A percentile compares a stretch with the other conserved stretches of the same genome.
phyloP scores from a whole-genome alignment of 2,113 vertebrate genomes.

The Sylvilagus bachmani region DNA sequence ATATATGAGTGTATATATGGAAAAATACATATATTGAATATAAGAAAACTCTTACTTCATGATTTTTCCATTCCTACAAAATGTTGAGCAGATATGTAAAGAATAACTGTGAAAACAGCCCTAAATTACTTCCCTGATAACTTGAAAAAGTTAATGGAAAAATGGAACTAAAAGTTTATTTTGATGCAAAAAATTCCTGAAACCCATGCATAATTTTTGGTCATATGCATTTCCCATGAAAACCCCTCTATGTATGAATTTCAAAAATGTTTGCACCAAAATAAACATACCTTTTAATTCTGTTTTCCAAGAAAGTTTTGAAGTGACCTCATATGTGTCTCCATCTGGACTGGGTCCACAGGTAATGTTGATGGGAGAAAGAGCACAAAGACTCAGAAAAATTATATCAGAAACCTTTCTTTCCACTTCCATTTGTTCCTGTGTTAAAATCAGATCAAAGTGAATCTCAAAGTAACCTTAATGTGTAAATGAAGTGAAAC shows the following conservation, averaged over 20 bases:
- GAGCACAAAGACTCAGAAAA: conserved; percentile 9
- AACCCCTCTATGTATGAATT: too few species aligned
- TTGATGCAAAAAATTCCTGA: too few species aligned
- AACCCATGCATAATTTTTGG: too few species aligned
- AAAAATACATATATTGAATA: conserved; percentile 61
- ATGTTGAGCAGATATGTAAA: conserved; percentile 54
- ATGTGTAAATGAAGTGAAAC: conserved; percentile 47
- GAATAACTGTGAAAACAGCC: background rate
- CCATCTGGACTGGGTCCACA: background rate
- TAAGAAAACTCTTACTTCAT: conserved; percentile 39
- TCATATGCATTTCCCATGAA: too few species aligned
- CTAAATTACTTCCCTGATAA: background rate
- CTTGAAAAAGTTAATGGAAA: too few species aligned
- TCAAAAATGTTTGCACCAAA: too few species aligned
- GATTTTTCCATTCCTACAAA: conserved; percentile 54
- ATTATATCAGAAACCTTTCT: background rate
- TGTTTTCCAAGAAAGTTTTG: too few species aligned
- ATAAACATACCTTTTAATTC: too few species aligned
- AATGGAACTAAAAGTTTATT: too few species aligned
- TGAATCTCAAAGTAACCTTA: conserved; percentile 11
- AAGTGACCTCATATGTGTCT: background rate
- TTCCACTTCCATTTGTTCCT: conserved; percentile 10
- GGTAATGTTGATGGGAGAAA: background rate
- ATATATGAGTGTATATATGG: background rate
- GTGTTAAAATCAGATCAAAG: conserved; percentile 45